Percentiles rank a stretch among this genome's conserved stretches.
Evolutionary conservation across 2,888 invertebrate species (phyloP).

Genomic region (Acronicta alni): DNA sequence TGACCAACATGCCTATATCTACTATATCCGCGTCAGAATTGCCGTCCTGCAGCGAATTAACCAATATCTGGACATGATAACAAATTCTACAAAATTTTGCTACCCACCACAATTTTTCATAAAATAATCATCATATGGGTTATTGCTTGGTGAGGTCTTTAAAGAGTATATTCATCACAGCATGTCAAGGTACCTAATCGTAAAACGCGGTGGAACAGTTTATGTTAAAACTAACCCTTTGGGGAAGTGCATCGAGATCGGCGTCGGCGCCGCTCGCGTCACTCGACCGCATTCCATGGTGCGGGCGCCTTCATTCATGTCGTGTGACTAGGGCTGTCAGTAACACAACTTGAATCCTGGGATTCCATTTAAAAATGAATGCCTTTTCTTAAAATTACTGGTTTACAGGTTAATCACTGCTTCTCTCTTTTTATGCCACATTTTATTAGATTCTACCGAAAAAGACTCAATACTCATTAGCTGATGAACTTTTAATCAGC

Average conservation of each 20-base stretch:
- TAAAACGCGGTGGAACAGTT: constrained; percentile 28
- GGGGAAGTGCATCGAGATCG: constrained; percentile 88
- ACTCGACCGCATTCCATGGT: constrained; percentile 90
- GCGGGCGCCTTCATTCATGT: constrained; percentile 86
- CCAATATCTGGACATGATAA: too few species aligned
- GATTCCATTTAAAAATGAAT: constrained; percentile 7
- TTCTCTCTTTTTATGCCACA: too few species aligned
- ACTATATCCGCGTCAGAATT: too few species aligned
- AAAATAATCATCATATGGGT: background rate
- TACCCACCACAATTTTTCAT: background rate
- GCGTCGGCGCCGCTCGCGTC: constrained; percentile 90
- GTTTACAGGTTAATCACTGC: too few species aligned
- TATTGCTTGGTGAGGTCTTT: too few species aligned
- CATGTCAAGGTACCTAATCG: constrained; percentile 24
- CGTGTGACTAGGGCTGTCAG: constrained; percentile 63
- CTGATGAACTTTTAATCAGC: too few species aligned
- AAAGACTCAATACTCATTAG: too few species aligned
- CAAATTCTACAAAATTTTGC: background rate
- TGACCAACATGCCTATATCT: too few species aligned
- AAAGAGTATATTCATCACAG: background rate
- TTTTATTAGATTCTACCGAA: too few species aligned
- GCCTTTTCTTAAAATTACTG: too few species aligned
- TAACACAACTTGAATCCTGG: constrained; percentile 38
- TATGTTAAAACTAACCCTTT: constrained; percentile 76
- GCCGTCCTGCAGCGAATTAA: too few species aligned